Conservation (phyloP, 2,888 invertebrate species). For the Thera britannica region DNA sequence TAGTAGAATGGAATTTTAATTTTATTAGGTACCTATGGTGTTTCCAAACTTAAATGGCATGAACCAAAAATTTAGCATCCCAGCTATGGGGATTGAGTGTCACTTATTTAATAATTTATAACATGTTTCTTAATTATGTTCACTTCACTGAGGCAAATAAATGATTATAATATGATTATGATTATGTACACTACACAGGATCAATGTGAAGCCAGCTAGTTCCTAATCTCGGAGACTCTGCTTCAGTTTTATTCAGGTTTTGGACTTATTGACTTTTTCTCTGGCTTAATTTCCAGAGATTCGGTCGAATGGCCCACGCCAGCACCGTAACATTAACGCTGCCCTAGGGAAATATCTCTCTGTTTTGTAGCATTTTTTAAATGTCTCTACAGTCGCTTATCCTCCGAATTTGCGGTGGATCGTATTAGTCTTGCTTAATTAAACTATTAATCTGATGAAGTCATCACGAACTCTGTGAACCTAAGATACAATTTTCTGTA, state of each 20-base stretch:
- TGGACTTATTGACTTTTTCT: slow-evolving; percentile 82
- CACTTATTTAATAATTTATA: too few relatives aligned
- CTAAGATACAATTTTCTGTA: slow-evolving; percentile 29
- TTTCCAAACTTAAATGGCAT: too few relatives aligned
- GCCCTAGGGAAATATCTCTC: slow-evolving; percentile 79
- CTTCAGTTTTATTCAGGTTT: slow-evolving; percentile 71
- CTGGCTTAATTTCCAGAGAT: slow-evolving; percentile 81
- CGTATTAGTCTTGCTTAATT: slow-evolving; percentile 45
- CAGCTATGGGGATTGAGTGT: too few relatives aligned
- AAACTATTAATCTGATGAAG: slow-evolving; percentile 44
- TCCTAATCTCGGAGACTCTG: slow-evolving; percentile 61
- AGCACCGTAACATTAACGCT: slow-evolving; percentile 79
- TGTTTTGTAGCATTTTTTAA: slow-evolving; percentile 76
- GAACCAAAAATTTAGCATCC: too few relatives aligned
- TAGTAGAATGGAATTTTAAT: too few relatives aligned
- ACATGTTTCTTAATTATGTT: too few relatives aligned
- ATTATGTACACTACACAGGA: neutral
- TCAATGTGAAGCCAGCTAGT: slow-evolving; percentile 37
- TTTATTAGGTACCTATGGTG: too few relatives aligned
- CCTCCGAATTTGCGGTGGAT: slow-evolving; percentile 42
- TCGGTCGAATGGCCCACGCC: slow-evolving; percentile 79
- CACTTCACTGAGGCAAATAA: too few relatives aligned
- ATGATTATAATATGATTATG: too few relatives aligned
- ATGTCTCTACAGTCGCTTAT: slow-evolving; percentile 58
- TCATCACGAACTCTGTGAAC: slow-evolving; percentile 33